Evolutionary conservation across 2,797 vertebrate species (phyloP).

Genomic region (Gouania willdenowi): DNA sequence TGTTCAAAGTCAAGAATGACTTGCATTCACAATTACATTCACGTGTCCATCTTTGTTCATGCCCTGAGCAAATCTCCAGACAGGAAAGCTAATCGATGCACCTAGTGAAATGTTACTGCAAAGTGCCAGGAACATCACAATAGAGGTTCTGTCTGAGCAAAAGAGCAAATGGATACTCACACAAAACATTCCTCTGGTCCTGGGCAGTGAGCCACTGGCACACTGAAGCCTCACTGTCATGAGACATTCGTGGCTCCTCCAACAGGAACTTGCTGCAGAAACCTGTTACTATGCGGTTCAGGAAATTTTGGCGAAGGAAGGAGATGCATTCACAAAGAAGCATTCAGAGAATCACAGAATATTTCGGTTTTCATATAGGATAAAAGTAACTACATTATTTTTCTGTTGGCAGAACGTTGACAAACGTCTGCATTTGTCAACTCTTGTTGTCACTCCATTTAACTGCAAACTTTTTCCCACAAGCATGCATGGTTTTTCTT

Average conservation of each 20-base stretch:
- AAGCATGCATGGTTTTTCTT: too few species aligned
- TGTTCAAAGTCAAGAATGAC: too few species aligned
- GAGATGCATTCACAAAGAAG: neutral
- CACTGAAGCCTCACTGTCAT: slow-evolving; percentile 42
- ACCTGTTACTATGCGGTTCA: slow-evolving; percentile 38
- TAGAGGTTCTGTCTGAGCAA: slow-evolving; percentile 49
- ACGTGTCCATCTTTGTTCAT: slow-evolving; percentile 39
- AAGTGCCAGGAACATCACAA: slow-evolving; percentile 56
- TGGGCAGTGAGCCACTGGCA: slow-evolving; percentile 50
- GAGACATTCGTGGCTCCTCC: slow-evolving; percentile 36
- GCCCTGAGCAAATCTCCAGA: slow-evolving; percentile 17
- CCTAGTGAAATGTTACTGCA: slow-evolving; percentile 46
- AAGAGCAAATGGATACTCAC: slow-evolving; percentile 39
- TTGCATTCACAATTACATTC: too few species aligned
- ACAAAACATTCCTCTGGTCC: slow-evolving; percentile 36
- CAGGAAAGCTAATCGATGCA: slow-evolving; percentile 31
- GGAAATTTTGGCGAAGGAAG: too few species aligned
- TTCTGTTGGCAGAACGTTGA: too few species aligned
- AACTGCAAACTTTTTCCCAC: too few species aligned
- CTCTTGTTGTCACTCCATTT: too few species aligned
- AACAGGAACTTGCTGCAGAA: slow-evolving; percentile 53
- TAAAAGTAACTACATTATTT: too few species aligned
- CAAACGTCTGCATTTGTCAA: too few species aligned
- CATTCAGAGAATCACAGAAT: too few species aligned
- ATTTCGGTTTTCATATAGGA: too few species aligned